Evolutionary conservation across 1,140 invertebrate species (phyloP), one percentile per base, ranked within the genome.

Genomic region (Achroia grisella): DNA sequence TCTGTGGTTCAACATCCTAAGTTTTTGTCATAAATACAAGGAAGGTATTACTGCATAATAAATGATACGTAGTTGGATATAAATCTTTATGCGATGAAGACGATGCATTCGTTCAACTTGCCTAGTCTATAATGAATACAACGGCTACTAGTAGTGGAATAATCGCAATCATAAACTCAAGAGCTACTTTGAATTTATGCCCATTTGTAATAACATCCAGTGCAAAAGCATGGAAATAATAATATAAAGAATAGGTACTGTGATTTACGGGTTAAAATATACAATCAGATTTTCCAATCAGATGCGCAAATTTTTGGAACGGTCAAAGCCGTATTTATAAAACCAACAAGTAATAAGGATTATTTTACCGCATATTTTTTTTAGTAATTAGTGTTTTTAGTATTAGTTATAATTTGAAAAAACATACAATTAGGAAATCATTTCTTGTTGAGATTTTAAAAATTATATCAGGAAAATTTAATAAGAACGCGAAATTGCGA

Each of bases 71-170:
- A 44, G 44, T 46, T 40, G 23, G 33, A 12, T 52, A 48, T 59
- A 52, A 63, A n/a, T 63, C 59, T 59, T 56, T 48, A 56, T 49
- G 32, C 39, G 48, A 53, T 55, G 43, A 46, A 55, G 55, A 48
- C 36, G 55, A 45, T 14, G 33, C 43, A 52, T 45, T 30, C 44
- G 37, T 31, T 35, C 33, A 33, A 47, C 39, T 28, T 13, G 39
- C 35, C 45, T 42, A 42, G 40, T 41, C 29, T 45, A 44, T 52
- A 55, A 55, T 56, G 44, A 52, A 51, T 28, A 44, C 42, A 56
- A 52, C 44, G 50, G 51, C 42, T 29, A 49, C 42, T 44, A 15
- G 39, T 58, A 54, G 59, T 51, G 54, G 49, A 30, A 60, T 36
- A 56, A 17, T 48, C 39, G 54, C 47, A 54, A 57, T 62, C 54